Evolutionary conservation across 2,888 invertebrate genomes (phyloP).

Genomic region (Arenicola marina): DNA sequence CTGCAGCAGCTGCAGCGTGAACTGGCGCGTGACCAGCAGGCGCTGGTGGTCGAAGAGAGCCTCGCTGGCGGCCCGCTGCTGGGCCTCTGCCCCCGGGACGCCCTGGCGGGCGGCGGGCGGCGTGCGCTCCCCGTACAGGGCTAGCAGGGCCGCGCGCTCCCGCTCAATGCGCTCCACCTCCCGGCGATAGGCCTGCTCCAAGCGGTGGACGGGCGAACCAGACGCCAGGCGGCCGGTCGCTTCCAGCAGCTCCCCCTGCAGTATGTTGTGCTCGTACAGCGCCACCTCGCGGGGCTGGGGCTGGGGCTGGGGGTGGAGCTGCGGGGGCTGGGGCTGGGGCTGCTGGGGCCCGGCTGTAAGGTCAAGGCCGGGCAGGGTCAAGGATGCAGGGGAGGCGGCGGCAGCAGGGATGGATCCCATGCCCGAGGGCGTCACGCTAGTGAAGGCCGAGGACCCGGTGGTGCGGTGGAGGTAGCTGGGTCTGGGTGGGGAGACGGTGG

Average conservation of each 20-base stretch:
- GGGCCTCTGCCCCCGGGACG: not conserved
- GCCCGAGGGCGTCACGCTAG: no score
- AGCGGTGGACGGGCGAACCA: not conserved
- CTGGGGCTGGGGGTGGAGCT: no score
- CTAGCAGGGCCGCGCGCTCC: slow-evolving; percentile 13
- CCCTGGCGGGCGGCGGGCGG: slow-evolving; percentile 10
- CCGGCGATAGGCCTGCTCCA: slow-evolving; percentile 12
- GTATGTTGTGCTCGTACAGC: slow-evolving; percentile 10
- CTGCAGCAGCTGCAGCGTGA: not conserved
- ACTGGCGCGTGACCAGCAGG: not conserved
- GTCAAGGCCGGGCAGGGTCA: no score
- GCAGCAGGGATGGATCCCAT: no score
- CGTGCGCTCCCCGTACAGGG: not conserved
- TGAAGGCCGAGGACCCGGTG: no score
- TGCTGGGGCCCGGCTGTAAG: no score
- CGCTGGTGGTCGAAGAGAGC: slow-evolving; percentile 4
- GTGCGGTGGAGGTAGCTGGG: no score
- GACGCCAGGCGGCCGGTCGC: not conserved
- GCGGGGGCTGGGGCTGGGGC: no score
- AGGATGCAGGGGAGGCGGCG: no score
- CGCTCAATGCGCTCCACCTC: slow-evolving; percentile 19
- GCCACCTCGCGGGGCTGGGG: slow-evolving; percentile 7
- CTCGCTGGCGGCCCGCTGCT: not conserved
- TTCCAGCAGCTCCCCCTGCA: slow-evolving; percentile 13
- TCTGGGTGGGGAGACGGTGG: no score